phyloP scores from a whole-genome alignment of 1,140 invertebrate species.

The Grapholita molesta region DNA sequence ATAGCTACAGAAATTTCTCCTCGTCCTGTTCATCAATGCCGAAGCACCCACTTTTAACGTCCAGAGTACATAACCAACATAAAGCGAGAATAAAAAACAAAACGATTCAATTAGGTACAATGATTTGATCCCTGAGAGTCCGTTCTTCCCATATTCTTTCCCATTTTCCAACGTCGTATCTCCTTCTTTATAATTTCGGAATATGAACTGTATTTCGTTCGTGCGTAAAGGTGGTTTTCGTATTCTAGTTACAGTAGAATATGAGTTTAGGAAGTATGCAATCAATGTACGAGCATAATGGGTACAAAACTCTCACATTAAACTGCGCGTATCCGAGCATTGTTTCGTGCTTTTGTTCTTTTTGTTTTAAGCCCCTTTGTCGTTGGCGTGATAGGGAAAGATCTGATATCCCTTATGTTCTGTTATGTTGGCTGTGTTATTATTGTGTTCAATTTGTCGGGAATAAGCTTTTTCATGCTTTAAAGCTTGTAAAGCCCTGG shows the following conservation, averaged over 20 bases:
- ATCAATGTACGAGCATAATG: conserved; percentile 39
- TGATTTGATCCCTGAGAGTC: conserved; percentile 46
- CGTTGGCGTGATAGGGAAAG: conserved; percentile 30
- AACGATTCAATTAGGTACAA: conserved; percentile 43
- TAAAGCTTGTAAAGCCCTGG: background rate
- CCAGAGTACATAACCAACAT: background rate
- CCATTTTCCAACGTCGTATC: background rate
- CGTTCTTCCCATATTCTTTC: conserved; percentile 54
- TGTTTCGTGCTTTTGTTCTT: conserved; percentile 62
- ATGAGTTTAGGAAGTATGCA: background rate
- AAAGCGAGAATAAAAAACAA: conserved; percentile 30
- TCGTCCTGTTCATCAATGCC: background rate
- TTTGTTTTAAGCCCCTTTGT: conserved; percentile 60
- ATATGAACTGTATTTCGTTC: background rate
- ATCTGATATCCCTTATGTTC: conserved; percentile 34
- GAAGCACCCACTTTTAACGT: background rate
- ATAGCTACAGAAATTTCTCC: background rate
- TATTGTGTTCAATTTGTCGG: conserved; percentile 1
- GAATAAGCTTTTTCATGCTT: background rate
- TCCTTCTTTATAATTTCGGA: background rate
- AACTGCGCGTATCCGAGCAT: conserved; percentile 57
- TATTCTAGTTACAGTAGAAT: background rate
- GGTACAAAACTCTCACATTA: conserved; percentile 57
- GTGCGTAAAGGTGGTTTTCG: background rate
- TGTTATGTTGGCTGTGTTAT: background rate